phyloP scores from a whole-genome alignment of 2,888 invertebrate species.

The Homarus gammarus region DNA sequence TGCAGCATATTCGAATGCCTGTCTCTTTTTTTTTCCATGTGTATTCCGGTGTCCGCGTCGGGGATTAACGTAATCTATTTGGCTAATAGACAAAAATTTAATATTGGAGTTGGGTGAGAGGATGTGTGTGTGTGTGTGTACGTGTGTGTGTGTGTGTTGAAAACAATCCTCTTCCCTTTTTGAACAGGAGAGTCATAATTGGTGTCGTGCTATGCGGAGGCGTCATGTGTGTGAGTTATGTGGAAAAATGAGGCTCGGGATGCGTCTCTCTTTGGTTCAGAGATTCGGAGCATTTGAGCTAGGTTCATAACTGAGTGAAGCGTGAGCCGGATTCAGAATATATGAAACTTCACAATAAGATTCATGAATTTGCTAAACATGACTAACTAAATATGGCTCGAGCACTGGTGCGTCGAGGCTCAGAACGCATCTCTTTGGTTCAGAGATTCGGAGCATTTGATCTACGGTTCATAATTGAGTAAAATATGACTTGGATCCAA shows the following conservation, averaged over 20 bases:
- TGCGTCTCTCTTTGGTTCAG: constrained; percentile 9
- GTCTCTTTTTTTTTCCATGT: constrained; percentile 14
- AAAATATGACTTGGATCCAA: no score
- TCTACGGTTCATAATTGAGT: no score
- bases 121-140: no score
- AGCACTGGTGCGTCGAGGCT: no score
- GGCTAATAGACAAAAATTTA: constrained; percentile 40
- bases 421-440: background rate
- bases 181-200: constrained; percentile 22
- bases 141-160: no score
- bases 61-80: constrained; percentile 49
- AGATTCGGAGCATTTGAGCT: constrained; percentile 10
- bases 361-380: no score
- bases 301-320: no score
- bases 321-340: no score
- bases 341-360: no score
- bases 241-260: constrained; percentile 7
- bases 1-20: constrained; percentile 41
- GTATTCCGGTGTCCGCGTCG: constrained; percentile 16
- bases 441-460: constrained; percentile 22
- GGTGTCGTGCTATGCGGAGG: constrained; percentile 23
- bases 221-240: constrained; percentile 21
- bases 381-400: no score
- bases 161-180: constrained; percentile 41
- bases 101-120: constrained; percentile 39